A percentile compares a stretch with the other conserved stretches of the same genome.
Evolutionary conservation across 1,140 invertebrate genomes (phyloP).

Genomic region (Brachionus rubens): DNA sequence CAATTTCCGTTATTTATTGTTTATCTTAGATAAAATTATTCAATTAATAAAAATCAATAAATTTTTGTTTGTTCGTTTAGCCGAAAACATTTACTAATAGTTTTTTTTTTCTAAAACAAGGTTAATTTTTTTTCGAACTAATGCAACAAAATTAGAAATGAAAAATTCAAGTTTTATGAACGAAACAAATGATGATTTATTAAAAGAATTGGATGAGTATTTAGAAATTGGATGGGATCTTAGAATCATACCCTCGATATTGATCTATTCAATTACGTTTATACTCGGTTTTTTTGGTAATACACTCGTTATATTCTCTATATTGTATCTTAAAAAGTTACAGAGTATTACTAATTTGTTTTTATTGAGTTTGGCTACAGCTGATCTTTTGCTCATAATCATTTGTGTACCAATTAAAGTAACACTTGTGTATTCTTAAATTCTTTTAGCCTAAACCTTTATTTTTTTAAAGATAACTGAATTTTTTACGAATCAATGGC

Average conservation of each 20-base stretch:
- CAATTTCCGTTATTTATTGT: not conserved
- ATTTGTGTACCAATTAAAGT: slow-evolving; percentile 75
- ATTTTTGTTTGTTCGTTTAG: not conserved
- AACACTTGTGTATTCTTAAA: too few relatives aligned
- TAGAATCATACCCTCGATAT: slow-evolving; percentile 25
- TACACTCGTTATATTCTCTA: slow-evolving; percentile 33
- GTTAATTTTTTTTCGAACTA: not conserved
- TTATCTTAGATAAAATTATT: slow-evolving; percentile 42
- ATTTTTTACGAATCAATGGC: slow-evolving; percentile 73
- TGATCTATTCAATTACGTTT: slow-evolving; percentile 22
- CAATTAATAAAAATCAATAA: slow-evolving; percentile 43
- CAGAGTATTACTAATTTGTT: slow-evolving; percentile 45
- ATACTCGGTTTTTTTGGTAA: slow-evolving; percentile 38
- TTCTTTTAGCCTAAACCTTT: slow-evolving; percentile 53
- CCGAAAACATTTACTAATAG: not conserved
- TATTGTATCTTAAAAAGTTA: slow-evolving; percentile 36
- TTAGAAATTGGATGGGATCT: not conserved
- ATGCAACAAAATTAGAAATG: not conserved
- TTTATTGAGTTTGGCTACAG: slow-evolving; percentile 66
- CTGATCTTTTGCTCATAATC: slow-evolving; percentile 70
- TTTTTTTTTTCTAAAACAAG: not conserved
- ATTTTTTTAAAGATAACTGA: slow-evolving; percentile 66
- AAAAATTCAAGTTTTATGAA: not conserved
- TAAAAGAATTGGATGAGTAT: too few relatives aligned
- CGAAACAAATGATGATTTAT: not conserved